Percentiles rank a stretch among this genome's conserved stretches.
These are phyloP conservation scores for Proteles cristata DNA, from an alignment of 2,113 vertebrate species.

Conservation along the genomic window DNA sequence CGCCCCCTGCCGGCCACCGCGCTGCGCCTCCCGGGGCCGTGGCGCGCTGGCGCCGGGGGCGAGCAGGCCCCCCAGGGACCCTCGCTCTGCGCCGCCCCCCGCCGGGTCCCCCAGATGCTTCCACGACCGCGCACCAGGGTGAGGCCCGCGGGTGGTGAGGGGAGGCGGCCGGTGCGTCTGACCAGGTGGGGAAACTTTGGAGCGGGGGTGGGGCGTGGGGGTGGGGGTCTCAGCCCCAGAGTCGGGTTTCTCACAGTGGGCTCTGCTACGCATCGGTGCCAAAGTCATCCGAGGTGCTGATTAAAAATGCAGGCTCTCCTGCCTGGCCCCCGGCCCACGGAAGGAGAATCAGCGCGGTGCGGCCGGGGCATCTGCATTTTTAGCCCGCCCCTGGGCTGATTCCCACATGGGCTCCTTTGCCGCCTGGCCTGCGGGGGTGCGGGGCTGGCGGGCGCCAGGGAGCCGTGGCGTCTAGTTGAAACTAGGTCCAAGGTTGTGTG, in stretches of 20 bases:
- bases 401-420: background rate
- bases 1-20: slow-evolving; percentile 54
- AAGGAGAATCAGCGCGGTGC: background rate
- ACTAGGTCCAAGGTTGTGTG: background rate
- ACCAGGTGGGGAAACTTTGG: background rate
- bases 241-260: background rate
- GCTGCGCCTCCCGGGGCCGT: background rate
- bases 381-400: background rate
- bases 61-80: background rate
- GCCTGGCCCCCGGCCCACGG: background rate
- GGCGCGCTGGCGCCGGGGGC: background rate
- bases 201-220: background rate
- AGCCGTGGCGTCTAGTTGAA: background rate
- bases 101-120: background rate
- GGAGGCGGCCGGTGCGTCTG: background rate
- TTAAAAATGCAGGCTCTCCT: background rate
- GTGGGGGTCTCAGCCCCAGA: background rate
- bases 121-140: background rate
- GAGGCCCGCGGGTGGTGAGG: background rate
- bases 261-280: background rate
- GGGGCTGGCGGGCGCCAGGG: background rate
- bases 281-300: background rate
- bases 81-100: background rate
- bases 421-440: background rate
- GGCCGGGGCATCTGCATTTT: background rate